phyloP scores from a whole-genome alignment of 53 echinoderm and acorn worm species.

The Zoroaster sp. region DNA sequence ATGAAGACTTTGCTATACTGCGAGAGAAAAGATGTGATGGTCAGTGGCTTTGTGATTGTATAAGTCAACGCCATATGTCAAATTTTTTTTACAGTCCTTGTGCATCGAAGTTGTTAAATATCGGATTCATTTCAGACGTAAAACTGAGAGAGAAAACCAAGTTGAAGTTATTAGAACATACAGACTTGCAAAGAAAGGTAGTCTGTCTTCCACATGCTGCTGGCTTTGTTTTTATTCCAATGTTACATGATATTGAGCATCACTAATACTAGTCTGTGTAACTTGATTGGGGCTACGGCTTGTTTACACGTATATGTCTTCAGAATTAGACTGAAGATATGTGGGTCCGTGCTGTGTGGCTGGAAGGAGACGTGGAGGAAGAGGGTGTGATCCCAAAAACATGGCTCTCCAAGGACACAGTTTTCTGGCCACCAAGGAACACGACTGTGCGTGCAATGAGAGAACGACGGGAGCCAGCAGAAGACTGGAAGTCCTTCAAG shows the following conservation, averaged over 20 bases:
- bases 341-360: slow-evolving; percentile 18
- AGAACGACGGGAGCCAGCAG: background rate
- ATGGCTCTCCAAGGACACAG: background rate
- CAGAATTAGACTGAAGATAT: background rate
- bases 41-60: slow-evolving; percentile 31
- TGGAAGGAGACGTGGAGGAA: slow-evolving; percentile 21
- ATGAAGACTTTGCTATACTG: slow-evolving; percentile 19
- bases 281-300: background rate
- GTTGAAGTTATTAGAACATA: slow-evolving; percentile 13
- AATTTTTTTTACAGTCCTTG: slow-evolving; percentile 23
- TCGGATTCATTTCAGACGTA: slow-evolving; percentile 1
- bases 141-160: slow-evolving; percentile 2
- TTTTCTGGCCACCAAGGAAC: slow-evolving; percentile 25
- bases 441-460: slow-evolving; percentile 3
- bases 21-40: slow-evolving; percentile 25
- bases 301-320: background rate
- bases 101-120: slow-evolving; percentile 6
- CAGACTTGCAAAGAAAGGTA: slow-evolving; percentile 18
- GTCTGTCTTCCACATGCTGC: background rate
- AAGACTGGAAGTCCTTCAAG: slow-evolving; percentile 17
- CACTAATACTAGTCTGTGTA: background rate
- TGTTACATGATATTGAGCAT: slow-evolving; percentile 21
- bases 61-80: slow-evolving; percentile 23
- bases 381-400: slow-evolving; percentile 26
- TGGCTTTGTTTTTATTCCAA: slow-evolving; percentile 48